Conservation (phyloP, 2,888 invertebrate genomes). For the Alloplasta piceator region DNA sequence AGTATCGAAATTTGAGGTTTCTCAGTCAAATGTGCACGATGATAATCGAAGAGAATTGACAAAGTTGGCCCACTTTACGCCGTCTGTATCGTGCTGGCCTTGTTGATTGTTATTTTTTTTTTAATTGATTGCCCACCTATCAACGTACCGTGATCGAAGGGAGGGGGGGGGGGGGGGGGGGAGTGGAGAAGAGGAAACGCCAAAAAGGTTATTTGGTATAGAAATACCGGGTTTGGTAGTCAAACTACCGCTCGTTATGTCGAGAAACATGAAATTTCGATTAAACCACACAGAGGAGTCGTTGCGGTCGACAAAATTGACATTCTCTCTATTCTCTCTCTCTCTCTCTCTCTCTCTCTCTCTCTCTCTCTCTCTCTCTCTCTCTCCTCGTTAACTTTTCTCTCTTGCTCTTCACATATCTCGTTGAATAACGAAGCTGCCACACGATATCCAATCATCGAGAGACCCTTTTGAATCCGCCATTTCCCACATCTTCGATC, state of each 20-base stretch:
- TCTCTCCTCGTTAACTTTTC: constrained; percentile 15
- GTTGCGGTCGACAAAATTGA: constrained; percentile 64
- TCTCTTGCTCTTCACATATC: constrained; percentile 34
- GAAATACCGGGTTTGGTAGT: constrained; percentile 48
- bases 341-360: neutral
- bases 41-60: too few relatives aligned
- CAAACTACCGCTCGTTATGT: constrained; percentile 54
- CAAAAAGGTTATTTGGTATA: constrained; percentile 52
- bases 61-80: too few relatives aligned
- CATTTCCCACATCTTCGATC: constrained; percentile 25
- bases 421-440: constrained; percentile 60
- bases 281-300: constrained; percentile 64
- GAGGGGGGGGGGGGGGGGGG: neutral
- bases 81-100: too few relatives aligned
- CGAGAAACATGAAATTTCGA: constrained; percentile 71
- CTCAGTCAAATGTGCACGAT: too few relatives aligned
- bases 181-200: neutral
- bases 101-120: too few relatives aligned
- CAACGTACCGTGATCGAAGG: constrained; percentile 21
- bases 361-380: constrained; percentile 15
- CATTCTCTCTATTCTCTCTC: constrained; percentile 34
- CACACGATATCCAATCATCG: constrained; percentile 62
- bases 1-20: too few relatives aligned
- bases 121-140: constrained; percentile 49
- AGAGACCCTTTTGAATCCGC: constrained; percentile 41